A percentile compares a stretch with the other conserved stretches of the same genome.
phyloP scores from a whole-genome alignment of 2,888 invertebrate genomes.

The Acanthococcus lagerstroemiae region DNA sequence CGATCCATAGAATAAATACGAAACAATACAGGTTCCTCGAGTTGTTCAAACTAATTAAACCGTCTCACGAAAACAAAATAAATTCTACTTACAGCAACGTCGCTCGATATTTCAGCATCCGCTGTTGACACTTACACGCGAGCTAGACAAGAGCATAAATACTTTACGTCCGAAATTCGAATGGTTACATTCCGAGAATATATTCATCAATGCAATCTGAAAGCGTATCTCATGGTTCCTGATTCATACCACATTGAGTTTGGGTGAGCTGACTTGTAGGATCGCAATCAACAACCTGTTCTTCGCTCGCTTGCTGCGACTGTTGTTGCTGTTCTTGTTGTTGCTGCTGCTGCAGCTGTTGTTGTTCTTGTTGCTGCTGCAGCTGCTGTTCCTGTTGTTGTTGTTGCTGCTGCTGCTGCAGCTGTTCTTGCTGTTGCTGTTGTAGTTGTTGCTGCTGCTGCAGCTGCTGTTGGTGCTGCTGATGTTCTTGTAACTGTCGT shows the following conservation, averaged over 20 bases:
- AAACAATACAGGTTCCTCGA: background rate
- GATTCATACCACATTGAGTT: constrained; percentile 5
- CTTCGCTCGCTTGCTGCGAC: too few relatives aligned
- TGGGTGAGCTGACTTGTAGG: background rate
- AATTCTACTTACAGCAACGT: background rate
- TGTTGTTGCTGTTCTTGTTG: constrained; percentile 5
- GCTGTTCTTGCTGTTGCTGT: background rate
- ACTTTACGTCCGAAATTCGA: too few relatives aligned
- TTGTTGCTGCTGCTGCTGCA: background rate
- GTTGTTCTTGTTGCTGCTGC: constrained; percentile 4
- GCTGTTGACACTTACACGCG: too few relatives aligned
- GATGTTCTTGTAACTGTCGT: constrained; percentile 12
- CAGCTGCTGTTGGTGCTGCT: background rate
- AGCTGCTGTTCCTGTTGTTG: constrained; percentile 14
- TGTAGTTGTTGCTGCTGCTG: background rate
- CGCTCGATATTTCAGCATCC: too few relatives aligned
- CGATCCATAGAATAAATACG: background rate
- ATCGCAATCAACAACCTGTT: too few relatives aligned
- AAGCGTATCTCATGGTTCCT: constrained; percentile 22
- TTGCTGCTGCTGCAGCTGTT: background rate
- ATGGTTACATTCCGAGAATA: constrained; percentile 9
- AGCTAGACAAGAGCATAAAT: too few relatives aligned
- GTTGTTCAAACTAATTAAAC: background rate
- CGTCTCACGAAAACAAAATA: background rate
- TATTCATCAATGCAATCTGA: constrained; percentile 28